These are phyloP conservation scores for Nymphalis polychloros DNA, from an alignment of 2,888 invertebrate genomes.

Conservation along the genomic window DNA sequence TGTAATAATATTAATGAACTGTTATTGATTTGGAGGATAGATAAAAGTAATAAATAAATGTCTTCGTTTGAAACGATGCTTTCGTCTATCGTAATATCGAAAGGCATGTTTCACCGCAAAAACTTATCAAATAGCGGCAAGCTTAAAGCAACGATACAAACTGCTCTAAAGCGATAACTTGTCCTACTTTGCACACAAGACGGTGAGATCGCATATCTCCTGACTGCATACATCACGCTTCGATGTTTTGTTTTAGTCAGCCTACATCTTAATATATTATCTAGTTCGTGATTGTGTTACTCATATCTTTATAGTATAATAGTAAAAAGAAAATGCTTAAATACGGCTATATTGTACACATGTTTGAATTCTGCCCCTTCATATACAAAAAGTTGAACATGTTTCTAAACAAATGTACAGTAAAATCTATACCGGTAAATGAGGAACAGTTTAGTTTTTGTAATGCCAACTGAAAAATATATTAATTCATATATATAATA, in stretches of 20 bases:
- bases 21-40: not conserved
- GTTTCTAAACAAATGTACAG: no score
- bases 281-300: slow-evolving; percentile 24
- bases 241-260: slow-evolving; percentile 40
- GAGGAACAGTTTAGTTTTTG: no score
- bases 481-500: no score
- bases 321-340: slow-evolving; percentile 15
- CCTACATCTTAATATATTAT: slow-evolving; percentile 38
- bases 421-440: no score
- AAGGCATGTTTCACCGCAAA: slow-evolving; percentile 32
- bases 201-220: slow-evolving; percentile 41
- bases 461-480: no score
- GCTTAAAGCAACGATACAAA: slow-evolving; percentile 40
- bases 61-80: not conserved
- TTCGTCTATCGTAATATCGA: not conserved
- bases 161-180: slow-evolving; percentile 41
- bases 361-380: not conserved
- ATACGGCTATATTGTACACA: slow-evolving; percentile 1
- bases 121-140: slow-evolving; percentile 43
- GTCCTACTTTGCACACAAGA: slow-evolving; percentile 41
- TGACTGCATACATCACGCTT: slow-evolving; percentile 41
- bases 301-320: slow-evolving; percentile 14
- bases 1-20: not conserved
- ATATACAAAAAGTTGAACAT: no score
- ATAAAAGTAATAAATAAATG: not conserved